Conservation (phyloP, 2,888 invertebrate genomes). For the Oligia fasciuncula region DNA sequence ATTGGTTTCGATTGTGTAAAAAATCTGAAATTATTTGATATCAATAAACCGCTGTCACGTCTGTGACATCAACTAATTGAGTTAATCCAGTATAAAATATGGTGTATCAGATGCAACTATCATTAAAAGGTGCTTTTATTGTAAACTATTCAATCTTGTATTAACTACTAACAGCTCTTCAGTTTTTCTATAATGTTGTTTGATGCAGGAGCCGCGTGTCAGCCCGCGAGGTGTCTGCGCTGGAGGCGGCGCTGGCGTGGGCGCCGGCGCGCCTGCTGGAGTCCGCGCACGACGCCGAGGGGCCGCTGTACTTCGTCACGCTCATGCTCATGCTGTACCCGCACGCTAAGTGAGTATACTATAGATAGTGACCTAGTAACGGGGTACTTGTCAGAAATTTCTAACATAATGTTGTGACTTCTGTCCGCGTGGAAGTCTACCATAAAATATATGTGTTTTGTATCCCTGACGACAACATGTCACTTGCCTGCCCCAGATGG, state of each 20-base stretch:
- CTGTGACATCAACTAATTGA: too few species aligned
- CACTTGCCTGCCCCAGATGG: constrained; percentile 90
- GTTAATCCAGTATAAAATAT: too few species aligned
- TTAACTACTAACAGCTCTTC: background rate
- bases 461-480: accelerated
- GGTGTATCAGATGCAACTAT: background rate
- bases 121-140: background rate
- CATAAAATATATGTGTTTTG: too few species aligned
- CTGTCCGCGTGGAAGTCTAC: too few species aligned
- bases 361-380: background rate
- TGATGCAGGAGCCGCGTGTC: constrained; percentile 91
- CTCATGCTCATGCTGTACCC: constrained; percentile 95
- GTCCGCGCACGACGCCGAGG: constrained; percentile 96
- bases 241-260: constrained; percentile 93
- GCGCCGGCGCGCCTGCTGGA: constrained; percentile 92
- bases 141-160: background rate
- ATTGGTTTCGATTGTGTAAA: background rate
- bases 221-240: constrained; percentile 94
- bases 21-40: background rate
- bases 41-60: background rate
- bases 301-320: constrained; percentile 96
- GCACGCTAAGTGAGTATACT: constrained; percentile 86
- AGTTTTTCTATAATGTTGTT: background rate
- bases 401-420: too few species aligned
- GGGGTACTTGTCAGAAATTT: background rate